Conservation (phyloP, 2,888 invertebrate genomes). For the Amblyjoppa fuscipennis region DNA sequence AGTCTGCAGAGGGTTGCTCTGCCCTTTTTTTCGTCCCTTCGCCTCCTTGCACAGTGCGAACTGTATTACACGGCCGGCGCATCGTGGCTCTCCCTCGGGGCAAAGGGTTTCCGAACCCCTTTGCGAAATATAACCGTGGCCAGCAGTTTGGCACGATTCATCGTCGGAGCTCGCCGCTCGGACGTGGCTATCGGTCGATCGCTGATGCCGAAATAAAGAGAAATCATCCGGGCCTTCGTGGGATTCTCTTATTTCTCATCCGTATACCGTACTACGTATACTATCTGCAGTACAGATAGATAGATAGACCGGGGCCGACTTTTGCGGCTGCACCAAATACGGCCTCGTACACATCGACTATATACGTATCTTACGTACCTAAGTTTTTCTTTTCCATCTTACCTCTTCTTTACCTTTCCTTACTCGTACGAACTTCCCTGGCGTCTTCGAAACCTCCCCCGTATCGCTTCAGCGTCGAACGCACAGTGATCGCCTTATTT, state of each 20-base stretch:
- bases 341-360: not conserved
- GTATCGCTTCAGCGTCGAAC: slow-evolving; percentile 72
- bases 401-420: slow-evolving; percentile 20
- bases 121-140: slow-evolving; percentile 20
- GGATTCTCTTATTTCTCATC: slow-evolving; percentile 71
- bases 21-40: not conserved
- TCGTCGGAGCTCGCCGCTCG: slow-evolving; percentile 27
- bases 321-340: slow-evolving; percentile 1
- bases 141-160: slow-evolving; percentile 65
- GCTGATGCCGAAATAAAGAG: slow-evolving; percentile 78
- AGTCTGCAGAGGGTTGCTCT: slow-evolving; percentile 20
- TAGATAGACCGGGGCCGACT: slow-evolving; percentile 13
- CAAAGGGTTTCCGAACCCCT: slow-evolving; percentile 17
- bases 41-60: not conserved
- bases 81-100: not conserved
- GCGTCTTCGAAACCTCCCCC: slow-evolving; percentile 31
- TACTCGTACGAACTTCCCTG: slow-evolving; percentile 22
- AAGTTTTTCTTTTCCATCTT: slow-evolving; percentile 22
- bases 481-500: slow-evolving; percentile 81
- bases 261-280: slow-evolving; percentile 25
- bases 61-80: not conserved
- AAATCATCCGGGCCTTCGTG: slow-evolving; percentile 63
- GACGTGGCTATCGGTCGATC: slow-evolving; percentile 66
- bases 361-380: not conserved
- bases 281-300: slow-evolving; percentile 9